Conservation (phyloP, 2,113 vertebrate genomes). For the Tupaia chinensis region DNA sequence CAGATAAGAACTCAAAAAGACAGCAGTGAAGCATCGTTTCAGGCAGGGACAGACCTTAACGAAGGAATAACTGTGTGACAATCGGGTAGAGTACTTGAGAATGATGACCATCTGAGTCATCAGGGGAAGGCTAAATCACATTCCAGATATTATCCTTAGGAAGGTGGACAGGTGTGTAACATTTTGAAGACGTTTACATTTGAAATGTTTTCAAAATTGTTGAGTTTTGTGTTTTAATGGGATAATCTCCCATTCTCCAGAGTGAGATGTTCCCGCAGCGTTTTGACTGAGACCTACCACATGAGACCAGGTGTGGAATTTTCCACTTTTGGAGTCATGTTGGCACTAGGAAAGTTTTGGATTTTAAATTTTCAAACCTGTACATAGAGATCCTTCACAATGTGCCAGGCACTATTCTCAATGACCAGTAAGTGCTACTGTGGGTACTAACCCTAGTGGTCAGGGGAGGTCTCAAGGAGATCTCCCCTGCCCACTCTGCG, state of each 20-base stretch:
- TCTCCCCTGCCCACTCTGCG: not conserved
- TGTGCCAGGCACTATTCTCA: not conserved
- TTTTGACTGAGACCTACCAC: not conserved
- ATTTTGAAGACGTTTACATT: not conserved
- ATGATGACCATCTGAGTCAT: not conserved
- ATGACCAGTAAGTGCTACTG: not conserved
- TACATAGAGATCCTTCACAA: not conserved
- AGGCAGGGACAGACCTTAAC: not conserved
- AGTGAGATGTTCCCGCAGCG: not conserved
- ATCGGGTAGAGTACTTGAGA: not conserved
- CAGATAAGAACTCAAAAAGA: not conserved
- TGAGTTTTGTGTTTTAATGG: not conserved
- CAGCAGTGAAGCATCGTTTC: not conserved
- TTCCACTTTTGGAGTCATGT: too few relatives aligned
- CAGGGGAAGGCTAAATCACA: not conserved
- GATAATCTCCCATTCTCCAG: not conserved
- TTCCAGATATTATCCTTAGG: not conserved
- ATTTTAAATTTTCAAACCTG: too few relatives aligned
- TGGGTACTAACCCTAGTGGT: not conserved
- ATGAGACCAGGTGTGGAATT: too few relatives aligned
- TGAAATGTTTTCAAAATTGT: not conserved
- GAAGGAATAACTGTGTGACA: not conserved
- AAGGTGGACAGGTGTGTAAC: not conserved
- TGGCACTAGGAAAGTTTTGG: too few relatives aligned
- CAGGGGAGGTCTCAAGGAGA: slow-evolving; percentile 9